Evolutionary conservation across 2,113 vertebrate species (phyloP), one percentile per base, ranked within the genome.

Genomic region (Neolamprologus variostigma): DNA sequence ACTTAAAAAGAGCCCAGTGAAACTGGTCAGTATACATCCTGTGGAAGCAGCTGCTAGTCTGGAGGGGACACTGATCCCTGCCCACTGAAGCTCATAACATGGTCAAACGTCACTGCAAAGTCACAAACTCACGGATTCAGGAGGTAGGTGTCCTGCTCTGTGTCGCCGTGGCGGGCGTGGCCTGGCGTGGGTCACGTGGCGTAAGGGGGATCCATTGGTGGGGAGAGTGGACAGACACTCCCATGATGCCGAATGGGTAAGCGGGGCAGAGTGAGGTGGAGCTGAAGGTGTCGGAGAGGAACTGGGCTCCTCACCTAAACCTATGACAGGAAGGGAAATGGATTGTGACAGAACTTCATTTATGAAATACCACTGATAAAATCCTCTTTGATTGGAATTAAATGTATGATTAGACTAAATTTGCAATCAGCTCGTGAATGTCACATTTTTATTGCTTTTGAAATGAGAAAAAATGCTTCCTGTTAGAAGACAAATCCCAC

Each of bases 201-300:
- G 97, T 82, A 98, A 95, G 19, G 97, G 98, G 21, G 96, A 96
- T 66, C 98, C 97, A 4, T 98, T 97, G 81, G 97, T 98, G 16
- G 98, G 98, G 37, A 98, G 96, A 13, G 97, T 97, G 2, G 97
- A 96, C 9, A 98, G 96, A 59, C 96, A 96, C 92, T 98, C 98
- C 96, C 97, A 97, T 47, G 98, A 98, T 87, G 97, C 97, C 2
- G 97, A 97, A 87, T 95, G 96, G 21, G 96, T 95, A 1, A 97
- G 95, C 26, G 97, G 95, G 78, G 92, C 95, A 1, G 90, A 83
- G 86, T 96, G 96, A 0, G 96, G 94, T 13, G 97, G 96, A 84
- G 96, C 96, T 10, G 97, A 95, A 7, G 97, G 96, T 10, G 96
- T 96, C 2, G 97, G 96, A 40, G 96, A 96, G 47, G 96, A 94